Conservation (phyloP, 92 coral and sea anemone genomes). For the Porites evermanni region DNA sequence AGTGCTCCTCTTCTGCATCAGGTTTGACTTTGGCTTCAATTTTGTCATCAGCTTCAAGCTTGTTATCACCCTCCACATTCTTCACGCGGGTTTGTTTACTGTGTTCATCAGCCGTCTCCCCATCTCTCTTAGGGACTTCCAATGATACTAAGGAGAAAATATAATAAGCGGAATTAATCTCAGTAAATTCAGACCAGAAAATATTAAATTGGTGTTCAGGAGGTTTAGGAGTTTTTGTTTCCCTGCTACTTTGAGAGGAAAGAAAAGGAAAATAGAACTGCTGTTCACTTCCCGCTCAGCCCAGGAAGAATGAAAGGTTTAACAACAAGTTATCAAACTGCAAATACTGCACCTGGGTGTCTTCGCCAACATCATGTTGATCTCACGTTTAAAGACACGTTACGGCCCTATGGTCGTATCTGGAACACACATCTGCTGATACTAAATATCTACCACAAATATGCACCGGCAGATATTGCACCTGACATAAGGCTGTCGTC, state of each 20-base stretch:
- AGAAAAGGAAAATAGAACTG: too few species aligned
- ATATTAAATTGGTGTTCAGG: neutral
- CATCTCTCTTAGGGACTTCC: neutral
- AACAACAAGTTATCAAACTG: too few species aligned
- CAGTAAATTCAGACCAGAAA: neutral
- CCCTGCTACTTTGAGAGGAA: too few species aligned
- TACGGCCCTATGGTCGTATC: conserved; percentile 23
- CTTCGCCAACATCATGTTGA: too few species aligned
- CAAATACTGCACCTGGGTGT: too few species aligned
- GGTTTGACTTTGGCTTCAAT: neutral
- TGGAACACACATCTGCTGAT: neutral
- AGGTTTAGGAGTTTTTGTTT: neutral
- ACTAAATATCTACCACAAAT: too few species aligned
- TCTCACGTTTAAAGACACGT: neutral
- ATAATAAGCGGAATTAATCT: neutral
- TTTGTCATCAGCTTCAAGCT: neutral
- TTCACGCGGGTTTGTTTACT: neutral
- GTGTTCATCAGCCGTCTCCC: neutral
- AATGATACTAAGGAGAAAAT: neutral
- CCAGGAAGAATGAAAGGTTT: too few species aligned
- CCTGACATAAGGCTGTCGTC: conserved; percentile 13
- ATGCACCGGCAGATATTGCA: neutral
- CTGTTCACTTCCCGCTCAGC: too few species aligned
- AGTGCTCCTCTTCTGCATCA: neutral
- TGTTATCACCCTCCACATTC: neutral